Base-by-base conservation (phyloP, 2,888 invertebrate genomes). In the Diloba caeruleocephala region DNA sequence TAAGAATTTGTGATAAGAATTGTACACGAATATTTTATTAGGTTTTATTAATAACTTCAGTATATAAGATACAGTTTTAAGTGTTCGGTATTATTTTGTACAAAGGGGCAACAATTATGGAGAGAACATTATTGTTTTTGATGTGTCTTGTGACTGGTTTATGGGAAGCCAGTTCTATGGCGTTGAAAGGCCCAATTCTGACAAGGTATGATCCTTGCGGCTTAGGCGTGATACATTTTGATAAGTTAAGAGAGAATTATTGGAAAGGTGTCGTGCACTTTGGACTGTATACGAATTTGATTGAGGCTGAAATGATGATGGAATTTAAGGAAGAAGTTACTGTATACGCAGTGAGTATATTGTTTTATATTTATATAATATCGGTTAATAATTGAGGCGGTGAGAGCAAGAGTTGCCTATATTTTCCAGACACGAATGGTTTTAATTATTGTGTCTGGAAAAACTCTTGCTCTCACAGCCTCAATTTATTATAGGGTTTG, bases 201-300 rank as follows among this genome's bases (percentile, higher is more conserved):
- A 89, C 85, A 0, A 82, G 85, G 57, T 92, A 92, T 33, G 85
- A 89, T 28, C 92, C 92, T 1, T 92, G 92, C 62, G 88, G 87
- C 6, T 69, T 92, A 34, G 91, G 88, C 1, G 73, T 88, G 6
- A 69, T 92, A 60, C 79, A 88, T 74, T 92, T 92, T 58, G 87
- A 91, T 54, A 88, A 76, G 76, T 41, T 86, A 4, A 69, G 71
- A 2, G 71, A 79, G 1, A 75, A 68, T 45, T 39, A 81, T 54
- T 92, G 92, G 92, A 69, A 64, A 42, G 89, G 85, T 6, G 76
- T 79, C 5, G 62, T 92, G 19, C 73, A 88, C 73, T 82, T 91
- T 39, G 81, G 78, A 37, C 63, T 88, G n/a, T 90, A 90, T 52
- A 69, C 64, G 1, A 71, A 78, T 34, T 57, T 86, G 23, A 31